phyloP scores from a whole-genome alignment of 2,113 vertebrate genomes.

The Stictonetta naevosa region DNA sequence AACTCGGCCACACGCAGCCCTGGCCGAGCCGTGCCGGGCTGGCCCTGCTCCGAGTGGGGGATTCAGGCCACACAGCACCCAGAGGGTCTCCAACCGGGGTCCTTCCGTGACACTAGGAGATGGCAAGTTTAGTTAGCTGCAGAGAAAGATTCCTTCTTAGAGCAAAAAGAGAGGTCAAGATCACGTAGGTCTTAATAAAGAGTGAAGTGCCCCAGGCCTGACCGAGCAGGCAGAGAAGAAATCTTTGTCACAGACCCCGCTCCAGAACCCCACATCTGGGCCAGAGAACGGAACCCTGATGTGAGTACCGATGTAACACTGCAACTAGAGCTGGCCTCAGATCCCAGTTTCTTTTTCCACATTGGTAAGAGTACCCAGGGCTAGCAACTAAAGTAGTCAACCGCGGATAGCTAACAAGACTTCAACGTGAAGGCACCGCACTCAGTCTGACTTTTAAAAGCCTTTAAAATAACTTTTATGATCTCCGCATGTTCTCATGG shows the following conservation, averaged over 20 bases:
- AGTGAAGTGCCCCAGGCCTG: background rate
- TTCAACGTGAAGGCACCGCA: background rate
- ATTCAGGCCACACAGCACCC: rapidly evolving
- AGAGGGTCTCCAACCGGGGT: background rate
- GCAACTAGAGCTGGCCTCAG: background rate
- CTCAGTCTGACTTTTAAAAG: background rate
- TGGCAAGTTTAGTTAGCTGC: background rate
- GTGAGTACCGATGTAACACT: rapidly evolving
- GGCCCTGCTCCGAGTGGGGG: background rate
- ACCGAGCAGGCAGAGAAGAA: background rate
- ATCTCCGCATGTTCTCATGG: rapidly evolving
- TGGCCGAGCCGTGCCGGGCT: background rate
- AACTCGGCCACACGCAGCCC: background rate
- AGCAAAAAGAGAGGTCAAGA: background rate
- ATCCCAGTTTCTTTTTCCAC: background rate
- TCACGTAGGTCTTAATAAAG: rapidly evolving
- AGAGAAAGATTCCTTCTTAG: background rate
- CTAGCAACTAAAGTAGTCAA: background rate
- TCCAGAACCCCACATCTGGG: background rate
- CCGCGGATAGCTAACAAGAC: background rate
- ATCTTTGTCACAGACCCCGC: background rate
- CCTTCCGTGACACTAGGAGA: background rate
- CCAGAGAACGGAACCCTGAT: rapidly evolving
- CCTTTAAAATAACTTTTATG: background rate
- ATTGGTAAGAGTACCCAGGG: background rate